These are phyloP conservation scores for Lottia scabra DNA, from an alignment of 2,888 invertebrate species.

Conservation along the genomic window DNA sequence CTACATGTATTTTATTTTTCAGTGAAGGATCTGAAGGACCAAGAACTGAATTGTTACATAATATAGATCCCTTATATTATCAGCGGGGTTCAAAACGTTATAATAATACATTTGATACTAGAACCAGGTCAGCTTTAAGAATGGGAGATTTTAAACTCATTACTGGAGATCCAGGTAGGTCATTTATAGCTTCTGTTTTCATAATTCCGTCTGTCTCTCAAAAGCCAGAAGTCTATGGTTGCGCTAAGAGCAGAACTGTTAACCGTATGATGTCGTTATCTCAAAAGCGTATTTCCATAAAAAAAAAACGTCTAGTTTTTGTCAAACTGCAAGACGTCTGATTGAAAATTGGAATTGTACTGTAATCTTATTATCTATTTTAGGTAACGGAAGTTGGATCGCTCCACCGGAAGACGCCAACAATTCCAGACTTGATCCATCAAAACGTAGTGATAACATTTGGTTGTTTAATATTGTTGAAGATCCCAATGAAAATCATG, in stretches of 20 bases:
- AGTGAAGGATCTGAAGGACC: constrained; percentile 2
- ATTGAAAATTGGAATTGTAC: no score
- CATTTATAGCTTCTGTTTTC: no score
- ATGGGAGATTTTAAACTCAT: constrained; percentile 4
- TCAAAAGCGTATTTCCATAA: no score
- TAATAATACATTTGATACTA: not conserved
- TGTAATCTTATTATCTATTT: not conserved
- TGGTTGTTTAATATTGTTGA: constrained; percentile 64
- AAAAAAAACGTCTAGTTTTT: no score
- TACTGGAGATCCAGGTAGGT: not conserved
- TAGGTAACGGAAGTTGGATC: constrained; percentile 14
- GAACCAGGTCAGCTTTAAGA: not conserved
- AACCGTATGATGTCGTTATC: no score
- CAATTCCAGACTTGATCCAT: not conserved
- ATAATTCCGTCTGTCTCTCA: no score
- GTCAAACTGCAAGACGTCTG: no score
- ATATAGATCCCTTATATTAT: constrained; percentile 9
- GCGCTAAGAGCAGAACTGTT: no score
- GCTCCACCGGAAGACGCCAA: not conserved
- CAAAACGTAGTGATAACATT: constrained; percentile 44
- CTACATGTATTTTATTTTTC: not conserved
- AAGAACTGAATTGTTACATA: constrained; percentile 9
- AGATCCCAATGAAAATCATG: constrained; percentile 59
- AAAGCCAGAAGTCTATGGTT: no score
- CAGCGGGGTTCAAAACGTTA: not conserved